phyloP scores from a whole-genome alignment of 2,797 vertebrate species.

The Arrhamphus sclerolepis region DNA sequence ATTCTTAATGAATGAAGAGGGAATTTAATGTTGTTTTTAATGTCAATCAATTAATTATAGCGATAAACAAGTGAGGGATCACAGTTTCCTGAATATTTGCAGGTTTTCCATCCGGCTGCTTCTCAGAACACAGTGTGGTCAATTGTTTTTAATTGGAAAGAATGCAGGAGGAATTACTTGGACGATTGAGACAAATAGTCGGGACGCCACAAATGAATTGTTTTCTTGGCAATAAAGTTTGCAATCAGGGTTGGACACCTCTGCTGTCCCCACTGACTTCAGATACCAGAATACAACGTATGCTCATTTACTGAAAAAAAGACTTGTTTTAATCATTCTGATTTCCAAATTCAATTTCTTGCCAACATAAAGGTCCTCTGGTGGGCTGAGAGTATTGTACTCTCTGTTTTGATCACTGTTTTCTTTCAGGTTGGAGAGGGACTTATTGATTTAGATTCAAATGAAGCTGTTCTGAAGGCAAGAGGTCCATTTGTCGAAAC shows the following conservation, averaged over 20 bases:
- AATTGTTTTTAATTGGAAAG: slow-evolving; percentile 87
- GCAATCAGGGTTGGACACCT: slow-evolving; percentile 74
- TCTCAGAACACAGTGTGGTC: slow-evolving; percentile 76
- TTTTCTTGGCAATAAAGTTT: slow-evolving; percentile 70
- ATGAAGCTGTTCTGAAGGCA: slow-evolving; percentile 65
- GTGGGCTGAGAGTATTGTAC: slow-evolving; percentile 53
- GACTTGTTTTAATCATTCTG: slow-evolving; percentile 59
- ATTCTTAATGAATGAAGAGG: no score
- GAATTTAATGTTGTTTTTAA: no score
- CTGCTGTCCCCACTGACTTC: slow-evolving; percentile 76
- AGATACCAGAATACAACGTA: slow-evolving; percentile 70
- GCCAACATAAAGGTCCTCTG: slow-evolving; percentile 57
- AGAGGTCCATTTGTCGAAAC: slow-evolving; percentile 66
- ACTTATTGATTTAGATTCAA: slow-evolving; percentile 75
- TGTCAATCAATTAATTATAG: no score
- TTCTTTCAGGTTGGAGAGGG: slow-evolving; percentile 67
- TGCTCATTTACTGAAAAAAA: slow-evolving; percentile 69
- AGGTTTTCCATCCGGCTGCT: slow-evolving; percentile 37
- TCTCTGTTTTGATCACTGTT: slow-evolving; percentile 69
- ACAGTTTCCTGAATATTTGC: neutral
- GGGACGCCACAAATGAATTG: slow-evolving; percentile 77
- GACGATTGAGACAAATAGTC: slow-evolving; percentile 82
- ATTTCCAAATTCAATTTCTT: slow-evolving; percentile 75
- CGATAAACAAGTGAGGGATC: no score
- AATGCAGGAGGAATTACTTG: slow-evolving; percentile 78